Percentiles rank a stretch among this genome's conserved stretches.
phyloP scores from a whole-genome alignment of 53 echinoderm and acorn worm genomes.

The Hippasteria phrygiana region DNA sequence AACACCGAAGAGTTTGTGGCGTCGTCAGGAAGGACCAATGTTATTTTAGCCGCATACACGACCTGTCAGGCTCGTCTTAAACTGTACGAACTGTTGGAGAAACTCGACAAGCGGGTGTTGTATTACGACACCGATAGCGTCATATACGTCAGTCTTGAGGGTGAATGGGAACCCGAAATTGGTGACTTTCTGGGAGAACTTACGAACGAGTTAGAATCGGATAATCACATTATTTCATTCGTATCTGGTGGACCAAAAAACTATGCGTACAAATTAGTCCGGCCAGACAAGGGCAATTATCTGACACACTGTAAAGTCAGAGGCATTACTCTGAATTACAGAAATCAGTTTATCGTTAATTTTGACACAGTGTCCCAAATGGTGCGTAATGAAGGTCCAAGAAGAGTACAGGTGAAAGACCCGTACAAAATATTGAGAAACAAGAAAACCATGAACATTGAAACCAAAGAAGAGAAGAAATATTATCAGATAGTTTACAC shows the following conservation, averaged over 20 bases:
- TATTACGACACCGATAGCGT: constrained; percentile 54
- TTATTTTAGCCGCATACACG: constrained; percentile 34
- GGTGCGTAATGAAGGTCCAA: constrained; percentile 13
- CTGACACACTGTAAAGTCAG: constrained; percentile 34
- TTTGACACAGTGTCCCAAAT: constrained; percentile 47
- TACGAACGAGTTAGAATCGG: constrained; percentile 25
- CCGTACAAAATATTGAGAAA: constrained; percentile 27
- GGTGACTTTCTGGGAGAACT: constrained; percentile 38
- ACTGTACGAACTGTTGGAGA: constrained; percentile 28
- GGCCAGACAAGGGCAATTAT: not conserved
- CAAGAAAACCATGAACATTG: constrained; percentile 15
- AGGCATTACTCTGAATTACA: constrained; percentile 49
- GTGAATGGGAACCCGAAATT: constrained; percentile 21
- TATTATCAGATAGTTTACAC: constrained; percentile 45
- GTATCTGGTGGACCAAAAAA: too few relatives aligned
- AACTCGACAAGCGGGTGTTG: constrained; percentile 14
- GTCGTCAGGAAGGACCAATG: too few relatives aligned
- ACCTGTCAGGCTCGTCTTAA: constrained; percentile 15
- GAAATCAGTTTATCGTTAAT: constrained; percentile 34
- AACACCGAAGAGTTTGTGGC: constrained; percentile 21
- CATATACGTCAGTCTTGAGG: constrained; percentile 19
- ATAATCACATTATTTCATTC: constrained; percentile 26
- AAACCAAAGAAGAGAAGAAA: constrained; percentile 36
- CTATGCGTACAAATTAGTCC: constrained; percentile 2
- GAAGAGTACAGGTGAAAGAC: constrained; percentile 17